phyloP scores from a whole-genome alignment of 2,888 invertebrate species.

The Coremacera marginata region DNA sequence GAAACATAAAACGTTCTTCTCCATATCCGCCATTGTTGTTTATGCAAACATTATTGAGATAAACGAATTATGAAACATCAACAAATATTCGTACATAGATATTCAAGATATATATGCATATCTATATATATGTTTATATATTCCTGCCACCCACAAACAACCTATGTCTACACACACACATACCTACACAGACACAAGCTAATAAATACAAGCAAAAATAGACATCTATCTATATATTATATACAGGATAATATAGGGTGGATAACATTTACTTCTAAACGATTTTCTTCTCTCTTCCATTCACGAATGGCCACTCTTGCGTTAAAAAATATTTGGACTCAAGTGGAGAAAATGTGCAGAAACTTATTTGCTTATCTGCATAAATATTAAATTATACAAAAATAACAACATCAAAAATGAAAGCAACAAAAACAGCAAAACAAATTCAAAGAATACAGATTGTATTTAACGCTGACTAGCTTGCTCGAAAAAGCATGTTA shows the following conservation, averaged over 20 bases:
- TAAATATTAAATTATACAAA: slow-evolving; percentile 50
- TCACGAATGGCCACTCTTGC: neutral
- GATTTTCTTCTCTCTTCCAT: no score
- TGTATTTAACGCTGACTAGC: no score
- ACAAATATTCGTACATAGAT: slow-evolving; percentile 19
- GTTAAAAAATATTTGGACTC: neutral
- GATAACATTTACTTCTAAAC: neutral
- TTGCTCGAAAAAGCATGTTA: no score
- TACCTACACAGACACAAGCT: neutral
- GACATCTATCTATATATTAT: neutral
- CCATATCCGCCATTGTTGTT: slow-evolving; percentile 42
- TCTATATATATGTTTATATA: no score
- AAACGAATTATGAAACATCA: slow-evolving; percentile 47
- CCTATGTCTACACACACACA: neutral
- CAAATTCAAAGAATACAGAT: neutral
- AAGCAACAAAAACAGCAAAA: neutral
- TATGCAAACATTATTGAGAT: slow-evolving; percentile 48
- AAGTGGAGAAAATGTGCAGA: slow-evolving; percentile 28
- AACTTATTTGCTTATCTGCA: slow-evolving; percentile 41
- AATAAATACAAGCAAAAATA: neutral
- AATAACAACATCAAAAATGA: neutral
- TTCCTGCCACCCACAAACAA: neutral
- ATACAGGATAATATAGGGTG: neutral
- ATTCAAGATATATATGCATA: neutral
- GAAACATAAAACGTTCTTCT: neutral